phyloP scores from a whole-genome alignment of 2,797 vertebrate species.

The Syncerus caffer region DNA sequence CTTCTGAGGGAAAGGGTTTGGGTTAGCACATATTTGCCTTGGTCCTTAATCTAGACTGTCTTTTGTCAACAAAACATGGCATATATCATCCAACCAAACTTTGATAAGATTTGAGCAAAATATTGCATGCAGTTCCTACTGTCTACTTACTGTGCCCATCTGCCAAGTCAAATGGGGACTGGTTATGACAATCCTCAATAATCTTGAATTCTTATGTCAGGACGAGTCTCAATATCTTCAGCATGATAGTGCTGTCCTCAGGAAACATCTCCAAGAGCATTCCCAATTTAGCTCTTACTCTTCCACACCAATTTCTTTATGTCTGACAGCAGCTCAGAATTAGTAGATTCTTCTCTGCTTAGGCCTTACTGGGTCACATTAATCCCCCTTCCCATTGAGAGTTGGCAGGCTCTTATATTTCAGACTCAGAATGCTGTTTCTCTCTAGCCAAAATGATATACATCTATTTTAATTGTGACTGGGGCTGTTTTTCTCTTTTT shows the following conservation, averaged over 20 bases:
- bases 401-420: not conserved
- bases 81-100: not conserved
- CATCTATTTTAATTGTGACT: conserved; percentile 54
- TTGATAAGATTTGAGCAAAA: not conserved
- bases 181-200: not conserved
- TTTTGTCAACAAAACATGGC: not conserved
- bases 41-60: not conserved
- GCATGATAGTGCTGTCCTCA: not conserved
- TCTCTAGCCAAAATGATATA: conserved; percentile 14
- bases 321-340: not conserved
- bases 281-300: not conserved
- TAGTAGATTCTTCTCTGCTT: not conserved
- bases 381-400: not conserved
- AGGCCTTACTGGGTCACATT: not conserved
- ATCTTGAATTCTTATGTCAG: not conserved
- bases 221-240: not conserved
- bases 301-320: not conserved
- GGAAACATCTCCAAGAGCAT: not conserved
- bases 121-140: not conserved
- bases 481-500: conserved; percentile 28
- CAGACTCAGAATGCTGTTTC: not conserved
- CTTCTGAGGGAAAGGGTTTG: not conserved
- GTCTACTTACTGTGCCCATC: not conserved
- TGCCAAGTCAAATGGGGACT: not conserved
- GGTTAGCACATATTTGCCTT: not conserved